A percentile compares a stretch with the other conserved stretches of the same genome.
phyloP scores from a whole-genome alignment of 1,140 invertebrate genomes.

The Idris sp. region DNA sequence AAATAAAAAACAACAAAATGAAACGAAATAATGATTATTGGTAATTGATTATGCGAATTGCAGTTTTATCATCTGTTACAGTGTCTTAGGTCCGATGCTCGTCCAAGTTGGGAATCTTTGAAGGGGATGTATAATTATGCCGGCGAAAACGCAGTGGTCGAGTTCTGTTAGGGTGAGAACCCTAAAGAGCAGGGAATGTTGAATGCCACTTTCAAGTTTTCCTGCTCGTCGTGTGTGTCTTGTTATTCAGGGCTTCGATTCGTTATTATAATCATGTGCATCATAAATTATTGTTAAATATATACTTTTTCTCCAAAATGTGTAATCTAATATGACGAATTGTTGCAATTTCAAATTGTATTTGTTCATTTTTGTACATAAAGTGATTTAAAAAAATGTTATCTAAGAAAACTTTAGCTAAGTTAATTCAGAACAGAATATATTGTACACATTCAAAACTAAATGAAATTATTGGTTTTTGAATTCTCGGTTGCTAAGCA shows the following conservation, averaged over 20 bases:
- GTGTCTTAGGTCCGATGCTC: conserved; percentile 9
- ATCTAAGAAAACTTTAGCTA: too few species aligned
- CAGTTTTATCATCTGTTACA: too few species aligned
- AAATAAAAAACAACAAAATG: too few species aligned
- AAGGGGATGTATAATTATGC: conserved; percentile 75
- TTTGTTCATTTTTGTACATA: too few species aligned
- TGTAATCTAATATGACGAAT: neutral
- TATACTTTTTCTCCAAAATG: conserved; percentile 6
- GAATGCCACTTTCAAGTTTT: conserved; percentile 13
- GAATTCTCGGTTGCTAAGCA: too few species aligned
- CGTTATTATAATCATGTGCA: conserved; percentile 51
- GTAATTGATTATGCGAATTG: too few species aligned
- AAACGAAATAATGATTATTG: too few species aligned
- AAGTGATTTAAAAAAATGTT: too few species aligned
- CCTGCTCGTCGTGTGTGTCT: conserved; percentile 10
- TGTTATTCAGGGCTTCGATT: conserved; percentile 38
- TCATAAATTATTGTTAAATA: too few species aligned
- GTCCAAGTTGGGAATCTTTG: conserved; percentile 50
- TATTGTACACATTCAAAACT: too few species aligned
- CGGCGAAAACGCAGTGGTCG: conserved; percentile 46
- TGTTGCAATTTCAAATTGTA: neutral
- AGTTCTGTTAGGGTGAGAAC: conserved; percentile 65
- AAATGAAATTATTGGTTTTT: too few species aligned
- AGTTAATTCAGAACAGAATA: too few species aligned
- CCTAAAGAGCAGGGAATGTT: conserved; percentile 68